Evolutionary conservation across 2,888 invertebrate genomes (phyloP).

Genomic region (Diloba caeruleocephala): DNA sequence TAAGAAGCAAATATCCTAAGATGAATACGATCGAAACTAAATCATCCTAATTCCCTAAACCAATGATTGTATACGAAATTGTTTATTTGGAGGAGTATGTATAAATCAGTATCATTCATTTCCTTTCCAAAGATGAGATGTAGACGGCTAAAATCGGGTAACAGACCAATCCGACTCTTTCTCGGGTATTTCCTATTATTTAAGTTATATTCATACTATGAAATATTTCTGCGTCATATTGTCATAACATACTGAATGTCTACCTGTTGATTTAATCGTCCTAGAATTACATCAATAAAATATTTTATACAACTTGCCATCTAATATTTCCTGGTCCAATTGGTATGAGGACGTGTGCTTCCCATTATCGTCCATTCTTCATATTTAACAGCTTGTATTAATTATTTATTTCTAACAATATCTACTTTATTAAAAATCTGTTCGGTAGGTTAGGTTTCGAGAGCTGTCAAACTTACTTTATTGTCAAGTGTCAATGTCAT

Average conservation of each 20-base stretch:
- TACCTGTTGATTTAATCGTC: slow-evolving; percentile 61
- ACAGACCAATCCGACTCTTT: slow-evolving; percentile 9
- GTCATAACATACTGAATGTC: slow-evolving; percentile 53
- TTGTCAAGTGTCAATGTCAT: slow-evolving; percentile 16
- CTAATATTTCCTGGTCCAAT: slow-evolving; percentile 85
- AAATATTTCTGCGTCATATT: slow-evolving; percentile 60
- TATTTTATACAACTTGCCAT: slow-evolving; percentile 70
- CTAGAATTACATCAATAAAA: slow-evolving; percentile 62
- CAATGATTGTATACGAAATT: too few relatives aligned
- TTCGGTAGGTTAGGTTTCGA: slow-evolving; percentile 66
- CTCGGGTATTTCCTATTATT: slow-evolving; percentile 28
- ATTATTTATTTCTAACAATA: slow-evolving; percentile 67
- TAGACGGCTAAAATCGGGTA: too few relatives aligned
- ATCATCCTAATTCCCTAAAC: too few relatives aligned
- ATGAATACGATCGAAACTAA: too few relatives aligned
- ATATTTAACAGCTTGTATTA: slow-evolving; percentile 78
- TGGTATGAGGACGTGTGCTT: slow-evolving; percentile 83
- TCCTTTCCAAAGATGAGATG: too few relatives aligned
- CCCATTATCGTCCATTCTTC: slow-evolving; percentile 88
- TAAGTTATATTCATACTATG: slow-evolving; percentile 36
- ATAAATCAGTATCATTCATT: too few relatives aligned
- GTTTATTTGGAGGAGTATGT: too few relatives aligned
- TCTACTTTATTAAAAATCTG: slow-evolving; percentile 62
- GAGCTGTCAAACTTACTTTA: slow-evolving; percentile 45
- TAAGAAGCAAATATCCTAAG: too few relatives aligned